Evolutionary conservation across 2,888 invertebrate species (phyloP).

Genomic region (Pristionchus exspectatus): DNA sequence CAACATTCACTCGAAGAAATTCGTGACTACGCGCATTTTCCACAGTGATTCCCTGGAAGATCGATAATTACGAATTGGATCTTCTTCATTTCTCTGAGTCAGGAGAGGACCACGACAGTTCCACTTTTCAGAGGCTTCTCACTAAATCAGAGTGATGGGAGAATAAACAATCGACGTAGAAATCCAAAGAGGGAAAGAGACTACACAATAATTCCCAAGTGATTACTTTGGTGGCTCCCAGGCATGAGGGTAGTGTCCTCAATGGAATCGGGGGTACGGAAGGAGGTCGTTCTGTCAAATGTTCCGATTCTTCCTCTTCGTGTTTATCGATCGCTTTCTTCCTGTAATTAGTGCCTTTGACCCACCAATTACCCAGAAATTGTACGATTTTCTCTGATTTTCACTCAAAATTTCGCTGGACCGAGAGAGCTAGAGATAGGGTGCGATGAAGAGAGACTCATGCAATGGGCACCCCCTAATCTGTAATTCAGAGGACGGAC

Average conservation of each 20-base stretch:
- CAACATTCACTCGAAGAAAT: conserved; percentile 72
- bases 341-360: background rate
- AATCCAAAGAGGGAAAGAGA: background rate
- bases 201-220: background rate
- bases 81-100: background rate
- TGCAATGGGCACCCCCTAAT: background rate
- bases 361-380: too few species aligned
- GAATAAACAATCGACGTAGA: background rate
- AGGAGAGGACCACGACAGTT: background rate
- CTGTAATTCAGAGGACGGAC: background rate
- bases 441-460: background rate
- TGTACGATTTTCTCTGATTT: background rate
- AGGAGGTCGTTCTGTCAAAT: background rate
- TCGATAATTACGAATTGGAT: background rate
- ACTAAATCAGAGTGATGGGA: background rate
- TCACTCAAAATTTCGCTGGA: background rate
- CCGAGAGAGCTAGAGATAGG: background rate
- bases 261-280: conserved; percentile 38
- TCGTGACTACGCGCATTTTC: conserved; percentile 62
- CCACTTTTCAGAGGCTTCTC: background rate
- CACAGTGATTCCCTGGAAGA: conserved; percentile 58
- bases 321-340: conserved; percentile 15
- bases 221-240: background rate
- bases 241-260: background rate
- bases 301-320: background rate